These are phyloP conservation scores for Semotilus atromaculatus DNA, from an alignment of 2,797 vertebrate genomes.

Conservation along the genomic window DNA sequence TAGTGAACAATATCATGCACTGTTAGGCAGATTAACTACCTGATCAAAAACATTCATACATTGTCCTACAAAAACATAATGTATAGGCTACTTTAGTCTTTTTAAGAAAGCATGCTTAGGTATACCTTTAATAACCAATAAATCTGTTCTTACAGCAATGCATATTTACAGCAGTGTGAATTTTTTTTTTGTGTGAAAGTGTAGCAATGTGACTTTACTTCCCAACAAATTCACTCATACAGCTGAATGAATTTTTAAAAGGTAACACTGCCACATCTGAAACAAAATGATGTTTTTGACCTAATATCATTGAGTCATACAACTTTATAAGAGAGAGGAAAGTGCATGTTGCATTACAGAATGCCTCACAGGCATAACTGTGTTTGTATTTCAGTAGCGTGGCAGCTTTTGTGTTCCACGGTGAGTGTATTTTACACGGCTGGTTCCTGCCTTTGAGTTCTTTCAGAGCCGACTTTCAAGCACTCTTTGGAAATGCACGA, in stretches of 20 bases:
- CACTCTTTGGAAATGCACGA: conserved; percentile 79
- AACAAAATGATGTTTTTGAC: conserved; percentile 64
- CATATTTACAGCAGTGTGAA: background rate
- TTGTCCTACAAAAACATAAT: background rate
- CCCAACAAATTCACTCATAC: conserved; percentile 47
- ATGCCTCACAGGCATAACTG: conserved; percentile 80
- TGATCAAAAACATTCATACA: conserved; percentile 5
- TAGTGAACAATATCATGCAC: conserved; percentile 4
- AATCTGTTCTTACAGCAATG: background rate
- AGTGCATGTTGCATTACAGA: conserved; percentile 80
- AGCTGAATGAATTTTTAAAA: conserved; percentile 40
- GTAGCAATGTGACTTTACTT: background rate
- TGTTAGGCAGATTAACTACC: background rate
- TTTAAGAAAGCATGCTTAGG: background rate
- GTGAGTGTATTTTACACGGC: conserved; percentile 67
- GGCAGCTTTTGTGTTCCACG: conserved; percentile 54
- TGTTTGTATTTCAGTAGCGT: conserved; percentile 75
- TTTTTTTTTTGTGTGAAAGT: background rate
- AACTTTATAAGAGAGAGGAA: conserved; percentile 73
- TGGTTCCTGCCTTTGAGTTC: conserved; percentile 64
- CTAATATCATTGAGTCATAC: conserved; percentile 73
- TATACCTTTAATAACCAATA: background rate
- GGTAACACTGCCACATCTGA: conserved; percentile 70
- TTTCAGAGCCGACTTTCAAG: conserved; percentile 69
- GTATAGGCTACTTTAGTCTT: background rate